These are phyloP conservation scores for Gymnothorax javanicus DNA, from an alignment of 2,797 vertebrate genomes.

Conservation along the genomic window DNA sequence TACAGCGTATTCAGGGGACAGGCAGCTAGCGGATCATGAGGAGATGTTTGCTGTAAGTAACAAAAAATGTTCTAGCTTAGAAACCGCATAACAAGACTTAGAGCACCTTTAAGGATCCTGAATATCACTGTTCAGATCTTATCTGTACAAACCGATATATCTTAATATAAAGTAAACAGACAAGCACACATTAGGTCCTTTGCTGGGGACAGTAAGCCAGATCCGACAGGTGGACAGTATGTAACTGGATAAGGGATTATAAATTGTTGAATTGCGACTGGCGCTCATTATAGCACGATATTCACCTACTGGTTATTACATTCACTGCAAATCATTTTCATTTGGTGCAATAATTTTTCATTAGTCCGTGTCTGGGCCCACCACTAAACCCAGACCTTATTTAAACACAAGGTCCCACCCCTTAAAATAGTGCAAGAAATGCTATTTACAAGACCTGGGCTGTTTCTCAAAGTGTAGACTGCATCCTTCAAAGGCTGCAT, in stretches of 20 bases:
- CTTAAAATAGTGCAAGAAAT: constrained; percentile 35
- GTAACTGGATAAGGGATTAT: neutral
- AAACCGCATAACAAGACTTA: too few relatives aligned
- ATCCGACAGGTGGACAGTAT: neutral
- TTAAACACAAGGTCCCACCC: neutral
- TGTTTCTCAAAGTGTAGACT: too few relatives aligned
- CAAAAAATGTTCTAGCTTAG: too few relatives aligned
- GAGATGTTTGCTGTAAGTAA: too few relatives aligned
- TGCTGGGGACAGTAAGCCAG: neutral
- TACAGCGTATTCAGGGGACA: too few relatives aligned
- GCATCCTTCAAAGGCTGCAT: too few relatives aligned
- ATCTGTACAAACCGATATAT: neutral
- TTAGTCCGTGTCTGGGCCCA: constrained; percentile 5
- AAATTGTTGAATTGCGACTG: neutral
- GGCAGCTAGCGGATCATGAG: too few relatives aligned
- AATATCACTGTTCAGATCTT: neutral
- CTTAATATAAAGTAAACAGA: neutral
- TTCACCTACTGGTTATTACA: neutral
- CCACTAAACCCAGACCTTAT: neutral
- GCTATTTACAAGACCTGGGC: neutral
- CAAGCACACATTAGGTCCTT: neutral
- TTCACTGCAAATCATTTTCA: constrained; percentile 2
- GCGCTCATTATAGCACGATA: neutral
- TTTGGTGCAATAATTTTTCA: neutral
- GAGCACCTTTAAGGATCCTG: neutral